phyloP scores from a whole-genome alignment of 2,888 invertebrate genomes.

The Lycaena phlaeas region DNA sequence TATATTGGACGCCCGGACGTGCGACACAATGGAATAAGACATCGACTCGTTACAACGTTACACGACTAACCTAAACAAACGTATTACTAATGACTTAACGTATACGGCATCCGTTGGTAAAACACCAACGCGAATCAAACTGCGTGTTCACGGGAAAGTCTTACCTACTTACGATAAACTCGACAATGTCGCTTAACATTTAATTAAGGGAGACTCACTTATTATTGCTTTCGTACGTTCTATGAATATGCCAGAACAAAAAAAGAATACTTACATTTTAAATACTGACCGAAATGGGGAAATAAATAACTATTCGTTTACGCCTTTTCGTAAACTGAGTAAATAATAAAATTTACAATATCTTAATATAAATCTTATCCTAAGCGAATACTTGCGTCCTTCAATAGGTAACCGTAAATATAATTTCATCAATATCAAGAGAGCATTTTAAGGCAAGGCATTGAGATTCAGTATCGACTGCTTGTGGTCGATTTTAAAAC shows the following conservation, averaged over 20 bases:
- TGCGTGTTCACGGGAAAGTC: conserved; percentile 14
- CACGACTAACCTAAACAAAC: conserved; percentile 18
- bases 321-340: conserved; percentile 42
- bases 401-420: conserved; percentile 68
- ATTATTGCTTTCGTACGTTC: conserved; percentile 53
- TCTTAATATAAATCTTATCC: conserved; percentile 39
- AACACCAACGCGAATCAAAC: conserved; percentile 3
- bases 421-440: conserved; percentile 63
- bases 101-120: conserved; percentile 13
- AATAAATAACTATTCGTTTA: conserved; percentile 62
- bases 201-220: conserved; percentile 24
- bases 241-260: conserved; percentile 34
- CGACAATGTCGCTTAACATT: conserved; percentile 14
- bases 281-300: conserved; percentile 72
- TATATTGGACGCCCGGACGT: conserved; percentile 37
- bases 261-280: conserved; percentile 64
- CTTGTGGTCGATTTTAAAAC: neutral
- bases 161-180: conserved; percentile 13
- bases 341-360: conserved; percentile 62
- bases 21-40: conserved; percentile 34
- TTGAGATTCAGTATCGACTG: conserved; percentile 11
- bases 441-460: conserved; percentile 67
- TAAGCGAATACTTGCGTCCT: conserved; percentile 70
- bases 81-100: conserved; percentile 20
- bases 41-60: conserved; percentile 24